Base-by-base conservation (phyloP, 2,888 invertebrate species). In the Cephus runcator region DNA sequence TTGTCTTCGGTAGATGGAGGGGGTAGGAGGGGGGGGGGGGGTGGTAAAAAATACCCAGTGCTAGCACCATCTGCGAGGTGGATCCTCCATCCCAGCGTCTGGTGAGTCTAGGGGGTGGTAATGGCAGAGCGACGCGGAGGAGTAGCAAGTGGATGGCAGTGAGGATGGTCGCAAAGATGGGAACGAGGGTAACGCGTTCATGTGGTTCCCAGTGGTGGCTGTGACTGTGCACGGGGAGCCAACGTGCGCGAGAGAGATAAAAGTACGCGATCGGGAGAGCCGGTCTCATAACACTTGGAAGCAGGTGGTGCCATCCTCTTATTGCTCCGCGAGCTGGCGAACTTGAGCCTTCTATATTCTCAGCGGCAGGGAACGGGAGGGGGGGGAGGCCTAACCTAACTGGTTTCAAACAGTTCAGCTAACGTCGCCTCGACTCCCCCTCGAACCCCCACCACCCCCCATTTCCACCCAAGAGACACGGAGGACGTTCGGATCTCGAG, bases 241-340 rank as follows among this genome's bases (percentile, higher is more conserved):
- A 15, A 11, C 4, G 12, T 23, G 73, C 23, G 15, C 31, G 34
- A 34, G 75, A 31, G 33, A 75, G 74, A 80, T 71, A 73, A 73
- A 76, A 78, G 77, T 79, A 75, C 75, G 83, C 75, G 77, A 78
- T 79, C 76, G 76, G 73, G 79, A 80, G 76, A 85, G 40, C 40
- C 40, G 86, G 85, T 88, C 88, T 87, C 88, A 88, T 89, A 88
- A 89, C 88, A 88, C 86, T 90, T 88, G 86, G 87, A 83, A 87
- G 83, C 90, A 90, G 89, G 87, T 89, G 90, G 86, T 82, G 77
- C 84, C 83, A 79, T 85, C 86, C 83, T 87, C 87, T 89, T 89
- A 89, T 89, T 89, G 87, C 86, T 84, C 75, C 80, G 76, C 75
- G 76, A 79, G 80, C 80, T 80, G 82, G 82, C 83, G 78, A 82